phyloP scores from a whole-genome alignment of 1,140 invertebrate species.

The Aphaenogaster ashmeadi region DNA sequence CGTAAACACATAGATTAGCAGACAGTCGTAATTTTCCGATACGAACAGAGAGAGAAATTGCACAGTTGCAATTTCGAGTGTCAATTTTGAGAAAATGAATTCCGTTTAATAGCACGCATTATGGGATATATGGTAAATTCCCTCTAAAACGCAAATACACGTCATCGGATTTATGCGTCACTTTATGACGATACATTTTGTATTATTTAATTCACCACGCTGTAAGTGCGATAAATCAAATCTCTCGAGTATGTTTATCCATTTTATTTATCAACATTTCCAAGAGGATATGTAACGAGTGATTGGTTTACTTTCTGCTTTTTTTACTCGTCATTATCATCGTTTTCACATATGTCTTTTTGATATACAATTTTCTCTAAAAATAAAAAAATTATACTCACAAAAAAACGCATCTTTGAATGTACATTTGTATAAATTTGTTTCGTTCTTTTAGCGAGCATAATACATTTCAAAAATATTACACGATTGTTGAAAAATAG shows the following conservation, averaged over 20 bases:
- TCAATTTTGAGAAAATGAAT: constrained; percentile 29
- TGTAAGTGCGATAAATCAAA: constrained; percentile 16
- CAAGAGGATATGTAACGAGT: not conserved
- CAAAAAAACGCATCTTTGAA: not conserved
- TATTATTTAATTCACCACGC: constrained; percentile 1
- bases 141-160: not conserved
- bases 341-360: not conserved
- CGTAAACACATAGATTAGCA: constrained; percentile 4
- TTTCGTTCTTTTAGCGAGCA: not conserved
- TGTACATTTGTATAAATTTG: not conserved
- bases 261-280: constrained; percentile 12
- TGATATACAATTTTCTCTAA: not conserved
- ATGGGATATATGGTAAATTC: constrained; percentile 26
- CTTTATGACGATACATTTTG: not conserved
- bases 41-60: not conserved
- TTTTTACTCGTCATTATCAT: not conserved
- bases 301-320: not conserved
- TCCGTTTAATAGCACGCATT: not conserved
- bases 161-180: not conserved
- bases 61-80: not conserved
- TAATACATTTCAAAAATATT: not conserved
- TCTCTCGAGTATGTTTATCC: not conserved
- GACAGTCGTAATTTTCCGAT: constrained; percentile 2
- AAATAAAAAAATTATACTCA: not conserved
- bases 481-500: not conserved